Percentiles rank a stretch among this genome's conserved stretches.
Evolutionary conservation across 2,797 vertebrate species (phyloP).

Genomic region (Enteromius trimaculatus): DNA sequence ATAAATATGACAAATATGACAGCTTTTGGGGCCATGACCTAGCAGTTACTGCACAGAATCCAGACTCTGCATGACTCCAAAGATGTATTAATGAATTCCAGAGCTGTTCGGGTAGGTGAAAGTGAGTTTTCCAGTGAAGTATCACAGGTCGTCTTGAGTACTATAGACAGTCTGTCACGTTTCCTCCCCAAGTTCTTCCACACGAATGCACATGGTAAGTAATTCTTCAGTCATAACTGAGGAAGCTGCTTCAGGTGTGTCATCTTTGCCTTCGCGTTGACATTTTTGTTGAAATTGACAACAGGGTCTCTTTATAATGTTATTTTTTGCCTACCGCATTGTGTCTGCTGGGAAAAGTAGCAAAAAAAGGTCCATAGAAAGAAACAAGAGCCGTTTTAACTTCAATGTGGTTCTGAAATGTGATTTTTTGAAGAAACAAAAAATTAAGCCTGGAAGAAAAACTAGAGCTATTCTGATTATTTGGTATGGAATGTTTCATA

Average conservation of each 20-base stretch:
- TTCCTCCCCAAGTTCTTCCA: conserved; percentile 7
- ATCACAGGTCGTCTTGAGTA: conserved; percentile 18
- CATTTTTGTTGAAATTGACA: background rate
- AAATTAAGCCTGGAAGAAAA: background rate
- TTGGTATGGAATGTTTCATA: background rate
- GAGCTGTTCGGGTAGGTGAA: background rate
- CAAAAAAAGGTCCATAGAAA: background rate
- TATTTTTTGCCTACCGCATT: background rate
- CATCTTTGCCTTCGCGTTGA: background rate
- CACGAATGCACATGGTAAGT: background rate
- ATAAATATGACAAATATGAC: conserved; percentile 27
- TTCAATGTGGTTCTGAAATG: background rate
- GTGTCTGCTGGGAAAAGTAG: background rate
- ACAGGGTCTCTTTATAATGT: background rate
- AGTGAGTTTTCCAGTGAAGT: conserved; percentile 24
- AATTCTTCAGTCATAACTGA: background rate
- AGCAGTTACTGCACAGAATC: background rate
- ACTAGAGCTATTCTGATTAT: background rate
- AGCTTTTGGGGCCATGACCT: conserved; percentile 15
- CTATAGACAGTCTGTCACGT: background rate
- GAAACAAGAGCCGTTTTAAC: background rate
- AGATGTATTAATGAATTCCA: conserved; percentile 25
- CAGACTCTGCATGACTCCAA: conserved; percentile 12
- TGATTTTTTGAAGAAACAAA: too few relatives aligned
- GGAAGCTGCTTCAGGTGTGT: background rate